phyloP scores from a whole-genome alignment of 2,888 invertebrate genomes.

The Notocelia uddmanniana region DNA sequence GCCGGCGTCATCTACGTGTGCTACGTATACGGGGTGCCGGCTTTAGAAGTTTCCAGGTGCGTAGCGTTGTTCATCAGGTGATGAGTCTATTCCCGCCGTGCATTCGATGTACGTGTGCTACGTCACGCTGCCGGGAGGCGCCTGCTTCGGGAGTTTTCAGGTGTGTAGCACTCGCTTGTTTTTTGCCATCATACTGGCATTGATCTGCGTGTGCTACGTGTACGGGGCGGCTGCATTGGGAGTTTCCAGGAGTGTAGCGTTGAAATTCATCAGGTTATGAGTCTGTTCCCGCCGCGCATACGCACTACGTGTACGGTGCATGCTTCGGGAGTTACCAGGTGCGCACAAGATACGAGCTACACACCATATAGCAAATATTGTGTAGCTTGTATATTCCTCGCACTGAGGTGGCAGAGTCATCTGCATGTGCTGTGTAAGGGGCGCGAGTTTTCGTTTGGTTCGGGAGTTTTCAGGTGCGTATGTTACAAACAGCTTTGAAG shows the following conservation, averaged over 20 bases:
- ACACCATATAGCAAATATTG: too few relatives aligned
- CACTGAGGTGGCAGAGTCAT: too few relatives aligned
- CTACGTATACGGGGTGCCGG: constrained; percentile 97
- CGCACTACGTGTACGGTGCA: neutral
- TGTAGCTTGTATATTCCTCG: too few relatives aligned
- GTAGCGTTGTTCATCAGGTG: too few relatives aligned
- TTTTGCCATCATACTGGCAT: neutral
- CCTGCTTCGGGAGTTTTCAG: constrained; percentile 97
- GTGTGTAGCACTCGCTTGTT: constrained; percentile 72
- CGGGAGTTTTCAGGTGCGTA: too few relatives aligned
- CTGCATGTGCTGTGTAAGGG: too few relatives aligned
- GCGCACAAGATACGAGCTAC: too few relatives aligned
- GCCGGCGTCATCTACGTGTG: constrained; percentile 92
- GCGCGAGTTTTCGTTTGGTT: too few relatives aligned
- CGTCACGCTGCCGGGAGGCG: constrained; percentile 97
- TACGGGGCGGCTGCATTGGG: constrained; percentile 97
- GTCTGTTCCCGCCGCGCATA: neutral
- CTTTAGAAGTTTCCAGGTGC: constrained; percentile 97
- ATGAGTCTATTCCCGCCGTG: constrained; percentile 96
- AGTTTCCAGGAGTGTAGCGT: constrained; percentile 90
- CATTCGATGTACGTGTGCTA: constrained; percentile 97
- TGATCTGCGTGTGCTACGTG: constrained; percentile 91
- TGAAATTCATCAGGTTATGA: too few relatives aligned
- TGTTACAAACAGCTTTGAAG: too few relatives aligned
- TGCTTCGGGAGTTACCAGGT: too few relatives aligned